A percentile compares a stretch with the other conserved stretches of the same genome.
phyloP scores from a whole-genome alignment of 2,113 vertebrate species.

The Phaetusa simplex region DNA sequence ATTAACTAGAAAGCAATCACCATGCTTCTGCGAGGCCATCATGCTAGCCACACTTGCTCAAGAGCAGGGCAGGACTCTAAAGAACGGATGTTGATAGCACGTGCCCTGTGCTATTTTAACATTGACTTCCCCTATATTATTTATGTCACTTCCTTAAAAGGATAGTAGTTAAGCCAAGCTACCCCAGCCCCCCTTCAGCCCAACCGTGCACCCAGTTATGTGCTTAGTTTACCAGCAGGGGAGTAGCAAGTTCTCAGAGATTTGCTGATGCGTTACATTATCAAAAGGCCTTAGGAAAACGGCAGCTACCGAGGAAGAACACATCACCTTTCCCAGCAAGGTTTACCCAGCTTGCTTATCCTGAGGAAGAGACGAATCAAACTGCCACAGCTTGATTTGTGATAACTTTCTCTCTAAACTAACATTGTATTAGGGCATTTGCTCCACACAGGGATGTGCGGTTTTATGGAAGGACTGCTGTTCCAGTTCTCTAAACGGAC shows the following conservation, averaged over 20 bases:
- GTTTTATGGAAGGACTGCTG: not conserved
- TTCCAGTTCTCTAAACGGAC: not conserved
- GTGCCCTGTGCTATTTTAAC: not conserved
- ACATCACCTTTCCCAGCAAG: not conserved
- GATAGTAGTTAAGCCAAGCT: not conserved
- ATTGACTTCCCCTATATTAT: not conserved
- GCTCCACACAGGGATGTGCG: not conserved
- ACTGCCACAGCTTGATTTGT: not conserved
- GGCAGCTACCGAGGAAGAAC: not conserved
- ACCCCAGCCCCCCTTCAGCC: not conserved
- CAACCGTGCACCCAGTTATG: not conserved
- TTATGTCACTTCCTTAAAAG: not conserved
- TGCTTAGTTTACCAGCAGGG: not conserved
- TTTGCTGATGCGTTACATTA: not conserved
- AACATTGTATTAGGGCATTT: not conserved
- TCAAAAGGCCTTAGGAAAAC: not conserved
- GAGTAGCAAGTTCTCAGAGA: not conserved
- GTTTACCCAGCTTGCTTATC: not conserved
- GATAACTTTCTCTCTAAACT: not conserved
- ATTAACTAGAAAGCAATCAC: not conserved
- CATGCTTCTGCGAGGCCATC: not conserved
- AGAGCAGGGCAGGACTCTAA: not conserved
- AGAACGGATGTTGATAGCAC: not conserved
- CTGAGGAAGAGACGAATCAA: not conserved
- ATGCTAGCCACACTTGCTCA: not conserved